Evolutionary conservation across 2,888 invertebrate species (phyloP), one percentile per base, ranked within the genome.

Genomic region (Sinopyrophorus schimmeli): DNA sequence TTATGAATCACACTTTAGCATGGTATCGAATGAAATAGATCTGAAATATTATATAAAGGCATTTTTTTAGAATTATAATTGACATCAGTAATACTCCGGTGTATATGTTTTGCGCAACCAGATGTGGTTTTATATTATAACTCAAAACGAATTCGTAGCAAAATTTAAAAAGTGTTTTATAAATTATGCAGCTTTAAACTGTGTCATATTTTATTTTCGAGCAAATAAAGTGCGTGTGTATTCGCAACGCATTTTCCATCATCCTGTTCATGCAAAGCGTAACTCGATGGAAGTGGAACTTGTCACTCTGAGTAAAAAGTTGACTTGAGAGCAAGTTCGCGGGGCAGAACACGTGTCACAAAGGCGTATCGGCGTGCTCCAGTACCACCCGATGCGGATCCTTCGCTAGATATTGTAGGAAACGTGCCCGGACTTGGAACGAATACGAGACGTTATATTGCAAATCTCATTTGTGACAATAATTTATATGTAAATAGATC

Each of bases 401-500:
- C 60, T 60, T 62, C 61, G 59, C 64, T 65, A 66, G 68, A 68
- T 67, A 65, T 67, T 65, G 67, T 54, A 59, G 58, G 49, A 57
- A 54, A 68, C 69, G 69, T 69, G 69, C 61, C 54, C 44, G 47
- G 66, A 61, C 62, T 68, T 34, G 57, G 42, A 52, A 65, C 67
- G 59, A 56, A 64, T 53, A 60, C 53, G 61, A 64, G 65, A 68
- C 68, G 70, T 67, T 69, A 69, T 70, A 70, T 69, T 68, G 71
- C 70, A 71, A 71, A 71, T 71, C 70, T 71, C 70, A 71, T 71
- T 71, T 71, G 70, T 65, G 70, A 70, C 70, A 70, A 71, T 71
- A 71, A 71, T 71, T 71, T 71, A 71, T 71, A 71, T 71, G 71
- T 71, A 71, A 71, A 71, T 71, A 71, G 68, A 70, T 70, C 69